Evolutionary conservation across 2,113 vertebrate species (phyloP).

Genomic region (Orthonyx spaldingii): DNA sequence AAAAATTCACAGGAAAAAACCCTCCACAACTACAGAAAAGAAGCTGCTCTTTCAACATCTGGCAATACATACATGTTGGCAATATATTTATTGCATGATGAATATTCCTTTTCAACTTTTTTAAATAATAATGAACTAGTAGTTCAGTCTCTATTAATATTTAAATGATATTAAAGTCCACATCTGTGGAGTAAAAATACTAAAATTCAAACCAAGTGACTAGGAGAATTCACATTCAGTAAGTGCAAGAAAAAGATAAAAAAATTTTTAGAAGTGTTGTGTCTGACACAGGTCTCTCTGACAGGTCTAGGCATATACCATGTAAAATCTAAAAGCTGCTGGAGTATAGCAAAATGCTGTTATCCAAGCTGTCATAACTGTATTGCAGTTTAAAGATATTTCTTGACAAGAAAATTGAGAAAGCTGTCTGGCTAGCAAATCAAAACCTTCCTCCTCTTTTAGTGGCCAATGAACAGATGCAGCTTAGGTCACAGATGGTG

Average conservation of each 20-base stretch:
- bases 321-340: slow-evolving; percentile 69
- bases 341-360: slow-evolving; percentile 67
- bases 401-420: slow-evolving; percentile 72
- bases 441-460: slow-evolving; percentile 61
- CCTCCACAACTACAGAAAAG: not conserved
- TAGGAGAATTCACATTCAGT: slow-evolving; percentile 37
- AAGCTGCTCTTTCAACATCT: not conserved
- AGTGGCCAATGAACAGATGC: slow-evolving; percentile 52
- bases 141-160: not conserved
- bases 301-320: slow-evolving; percentile 66
- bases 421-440: slow-evolving; percentile 67
- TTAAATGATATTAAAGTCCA: not conserved
- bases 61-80: not conserved
- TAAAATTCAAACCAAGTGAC: not conserved
- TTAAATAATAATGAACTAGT: not conserved
- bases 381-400: slow-evolving; percentile 73
- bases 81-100: not conserved
- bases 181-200: not conserved
- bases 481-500: slow-evolving; percentile 57
- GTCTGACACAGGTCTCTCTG: slow-evolving; percentile 63
- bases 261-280: slow-evolving; percentile 56
- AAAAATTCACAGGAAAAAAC: not conserved
- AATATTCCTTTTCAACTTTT: not conserved
- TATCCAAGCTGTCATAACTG: slow-evolving; percentile 74
- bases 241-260: slow-evolving; percentile 25